Conservation (phyloP, 2,113 vertebrate species). For the Cyprinus carpio region DNA sequence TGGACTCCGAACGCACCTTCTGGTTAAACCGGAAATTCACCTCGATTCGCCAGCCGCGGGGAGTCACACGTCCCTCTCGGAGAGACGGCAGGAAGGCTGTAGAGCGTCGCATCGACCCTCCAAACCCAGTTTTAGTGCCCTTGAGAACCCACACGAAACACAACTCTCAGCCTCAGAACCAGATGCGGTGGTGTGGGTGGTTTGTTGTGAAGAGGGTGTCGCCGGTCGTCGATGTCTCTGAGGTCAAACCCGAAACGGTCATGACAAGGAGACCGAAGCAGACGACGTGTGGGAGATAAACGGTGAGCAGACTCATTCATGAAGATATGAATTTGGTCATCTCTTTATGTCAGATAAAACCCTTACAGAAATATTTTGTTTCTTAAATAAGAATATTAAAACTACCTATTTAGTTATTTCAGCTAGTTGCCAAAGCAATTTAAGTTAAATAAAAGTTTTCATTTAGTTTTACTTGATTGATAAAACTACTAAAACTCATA, state of each 20-base stretch:
- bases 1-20: background rate
- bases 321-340: no score
- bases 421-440: no score
- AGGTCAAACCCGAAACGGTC: background rate
- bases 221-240: background rate
- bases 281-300: constrained; percentile 27
- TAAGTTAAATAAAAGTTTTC: background rate
- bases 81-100: background rate
- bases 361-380: background rate
- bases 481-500: background rate
- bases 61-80: background rate
- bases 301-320: constrained; percentile 10
- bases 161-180: background rate
- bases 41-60: no score
- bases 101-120: constrained; percentile 64
- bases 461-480: background rate
- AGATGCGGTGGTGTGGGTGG: background rate
- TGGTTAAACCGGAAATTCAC: background rate
- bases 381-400: background rate
- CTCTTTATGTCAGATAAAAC: no score
- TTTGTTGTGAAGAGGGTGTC: background rate
- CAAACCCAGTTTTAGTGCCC: constrained; percentile 71
- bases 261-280: background rate
- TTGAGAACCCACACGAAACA: constrained; percentile 29
- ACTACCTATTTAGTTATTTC: no score